These are phyloP conservation scores for Catocala nupta DNA, from an alignment of 2,888 invertebrate genomes.

Conservation along the genomic window DNA sequence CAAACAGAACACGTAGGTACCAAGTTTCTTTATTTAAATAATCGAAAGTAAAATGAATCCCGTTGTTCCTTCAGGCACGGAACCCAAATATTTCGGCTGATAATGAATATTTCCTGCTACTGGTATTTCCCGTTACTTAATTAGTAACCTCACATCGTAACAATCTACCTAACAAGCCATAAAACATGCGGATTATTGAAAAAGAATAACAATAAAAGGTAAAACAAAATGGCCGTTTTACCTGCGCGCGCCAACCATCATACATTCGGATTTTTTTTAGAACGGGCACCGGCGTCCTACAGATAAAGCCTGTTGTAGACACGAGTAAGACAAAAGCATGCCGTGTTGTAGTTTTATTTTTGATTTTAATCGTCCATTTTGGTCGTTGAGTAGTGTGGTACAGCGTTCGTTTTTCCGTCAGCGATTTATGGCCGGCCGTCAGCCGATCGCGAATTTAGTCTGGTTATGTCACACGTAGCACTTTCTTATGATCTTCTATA, in stretches of 20 bases:
- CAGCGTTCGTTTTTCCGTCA: constrained; percentile 65
- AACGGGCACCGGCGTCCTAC: constrained; percentile 67
- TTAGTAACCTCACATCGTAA: constrained; percentile 74
- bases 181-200: constrained; percentile 84
- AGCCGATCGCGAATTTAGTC: constrained; percentile 52
- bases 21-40: not conserved
- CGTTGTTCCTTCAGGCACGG: constrained; percentile 23
- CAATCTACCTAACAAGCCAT: constrained; percentile 81
- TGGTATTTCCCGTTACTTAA: constrained; percentile 71
- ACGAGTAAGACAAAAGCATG: constrained; percentile 83
- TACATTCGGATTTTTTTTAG: constrained; percentile 65
- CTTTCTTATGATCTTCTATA: constrained; percentile 52
- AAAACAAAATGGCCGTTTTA: constrained; percentile 79
- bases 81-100: constrained; percentile 36
- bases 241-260: constrained; percentile 78
- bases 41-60: constrained; percentile 27
- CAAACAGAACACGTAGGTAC: not conserved
- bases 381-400: constrained; percentile 64
- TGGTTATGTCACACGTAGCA: constrained; percentile 56
- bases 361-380: constrained; percentile 79
- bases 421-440: constrained; percentile 63
- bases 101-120: constrained; percentile 72
- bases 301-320: constrained; percentile 82
- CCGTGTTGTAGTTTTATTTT: constrained; percentile 79
- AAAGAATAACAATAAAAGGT: constrained; percentile 74